Percentiles rank a stretch among this genome's conserved stretches.
phyloP scores from a whole-genome alignment of 2,797 vertebrate species.

The Todus mexicanus region DNA sequence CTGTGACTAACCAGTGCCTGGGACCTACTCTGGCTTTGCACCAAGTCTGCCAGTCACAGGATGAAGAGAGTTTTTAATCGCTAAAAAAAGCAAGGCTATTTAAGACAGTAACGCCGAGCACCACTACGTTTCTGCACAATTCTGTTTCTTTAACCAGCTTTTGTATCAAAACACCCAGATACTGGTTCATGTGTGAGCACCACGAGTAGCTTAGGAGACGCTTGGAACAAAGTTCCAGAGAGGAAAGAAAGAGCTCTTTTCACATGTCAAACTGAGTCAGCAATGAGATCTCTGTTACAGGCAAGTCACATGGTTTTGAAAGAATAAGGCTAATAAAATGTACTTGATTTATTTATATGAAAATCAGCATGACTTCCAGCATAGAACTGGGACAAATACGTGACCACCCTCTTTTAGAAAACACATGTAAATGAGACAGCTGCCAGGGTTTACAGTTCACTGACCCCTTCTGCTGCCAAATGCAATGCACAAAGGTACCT shows the following conservation, averaged over 20 bases:
- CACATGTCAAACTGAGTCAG: not conserved
- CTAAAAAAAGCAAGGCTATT: not conserved
- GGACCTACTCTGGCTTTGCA: not conserved
- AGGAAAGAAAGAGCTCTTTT: slow-evolving; percentile 12
- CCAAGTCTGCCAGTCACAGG: not conserved
- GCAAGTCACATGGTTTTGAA: not conserved
- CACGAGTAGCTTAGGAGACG: not conserved
- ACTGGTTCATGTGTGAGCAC: not conserved
- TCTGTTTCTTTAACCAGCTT: not conserved
- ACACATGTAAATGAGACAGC: slow-evolving; percentile 19
- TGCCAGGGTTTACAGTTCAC: slow-evolving; percentile 13
- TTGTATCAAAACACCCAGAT: not conserved
- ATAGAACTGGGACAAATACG: not conserved
- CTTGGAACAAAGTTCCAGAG: slow-evolving; percentile 4
- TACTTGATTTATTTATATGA: slow-evolving; percentile 34
- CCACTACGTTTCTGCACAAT: not conserved
- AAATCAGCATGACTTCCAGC: not conserved
- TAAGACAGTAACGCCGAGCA: not conserved
- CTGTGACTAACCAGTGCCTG: not conserved
- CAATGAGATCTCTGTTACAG: slow-evolving; percentile 23
- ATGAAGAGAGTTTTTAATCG: not conserved
- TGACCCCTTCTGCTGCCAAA: slow-evolving; percentile 22
- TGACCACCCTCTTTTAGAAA: not conserved
- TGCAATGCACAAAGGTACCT: slow-evolving; percentile 20
- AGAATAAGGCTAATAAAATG: slow-evolving; percentile 25